phyloP scores from a whole-genome alignment of 2,888 invertebrate genomes.

The Ecdyonurus torrentis region DNA sequence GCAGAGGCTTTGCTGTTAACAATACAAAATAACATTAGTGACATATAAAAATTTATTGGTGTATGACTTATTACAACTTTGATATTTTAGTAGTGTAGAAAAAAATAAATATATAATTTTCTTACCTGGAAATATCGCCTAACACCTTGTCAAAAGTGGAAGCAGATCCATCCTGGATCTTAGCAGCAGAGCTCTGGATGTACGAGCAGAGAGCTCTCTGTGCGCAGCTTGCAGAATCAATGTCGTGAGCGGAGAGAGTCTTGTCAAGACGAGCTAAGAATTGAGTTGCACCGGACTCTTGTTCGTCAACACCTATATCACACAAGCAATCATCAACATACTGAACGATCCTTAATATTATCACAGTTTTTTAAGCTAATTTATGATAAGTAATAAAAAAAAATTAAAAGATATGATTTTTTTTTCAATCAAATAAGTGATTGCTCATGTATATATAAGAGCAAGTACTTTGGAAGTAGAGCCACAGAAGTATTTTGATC shows the following conservation, averaged over 20 bases:
- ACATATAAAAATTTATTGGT: neutral
- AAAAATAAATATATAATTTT: too few relatives aligned
- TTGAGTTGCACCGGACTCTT: neutral
- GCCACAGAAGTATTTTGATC: too few relatives aligned
- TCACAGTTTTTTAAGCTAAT: too few relatives aligned
- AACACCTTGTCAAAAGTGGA: neutral
- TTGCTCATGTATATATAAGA: too few relatives aligned
- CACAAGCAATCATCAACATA: too few relatives aligned
- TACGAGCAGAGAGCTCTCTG: constrained; percentile 41
- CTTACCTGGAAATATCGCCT: neutral
- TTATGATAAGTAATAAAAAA: too few relatives aligned
- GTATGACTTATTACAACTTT: too few relatives aligned
- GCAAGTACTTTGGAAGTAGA: too few relatives aligned
- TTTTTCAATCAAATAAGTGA: too few relatives aligned
- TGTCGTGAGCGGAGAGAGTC: constrained; percentile 34
- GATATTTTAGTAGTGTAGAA: too few relatives aligned
- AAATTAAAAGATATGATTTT: too few relatives aligned
- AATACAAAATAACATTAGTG: neutral
- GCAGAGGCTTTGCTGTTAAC: neutral
- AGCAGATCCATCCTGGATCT: neutral
- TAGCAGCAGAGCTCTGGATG: constrained; percentile 31
- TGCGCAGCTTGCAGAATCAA: constrained; percentile 41
- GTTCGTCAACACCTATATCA: neutral
- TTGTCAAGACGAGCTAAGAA: constrained; percentile 41
- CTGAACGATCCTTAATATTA: too few relatives aligned